Conservation (phyloP, 2,113 vertebrate species). For the Coryphaenoides rupestris region DNA sequence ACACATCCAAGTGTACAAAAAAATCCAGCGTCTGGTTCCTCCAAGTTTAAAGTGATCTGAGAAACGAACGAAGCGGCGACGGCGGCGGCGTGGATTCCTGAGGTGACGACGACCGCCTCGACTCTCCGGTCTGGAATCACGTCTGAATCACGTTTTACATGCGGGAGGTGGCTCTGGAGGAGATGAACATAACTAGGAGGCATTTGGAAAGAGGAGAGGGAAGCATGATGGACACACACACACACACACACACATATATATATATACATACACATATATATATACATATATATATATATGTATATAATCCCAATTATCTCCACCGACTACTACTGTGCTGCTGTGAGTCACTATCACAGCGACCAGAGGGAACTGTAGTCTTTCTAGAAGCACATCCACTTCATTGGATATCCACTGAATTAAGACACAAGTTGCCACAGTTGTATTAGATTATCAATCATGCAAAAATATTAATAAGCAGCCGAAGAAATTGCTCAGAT, state of each 20-base stretch:
- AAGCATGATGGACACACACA: too few species aligned
- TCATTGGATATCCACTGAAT: too few species aligned
- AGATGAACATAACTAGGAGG: constrained; percentile 53
- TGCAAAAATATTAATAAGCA: too few species aligned
- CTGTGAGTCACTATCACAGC: constrained; percentile 51
- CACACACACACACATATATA: too few species aligned
- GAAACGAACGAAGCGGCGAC: too few species aligned
- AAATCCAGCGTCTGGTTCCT: constrained; percentile 21
- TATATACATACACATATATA: too few species aligned
- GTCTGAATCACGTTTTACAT: too few species aligned
- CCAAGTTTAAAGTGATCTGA: constrained; percentile 40
- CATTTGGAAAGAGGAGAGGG: constrained; percentile 38
- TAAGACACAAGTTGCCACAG: too few species aligned
- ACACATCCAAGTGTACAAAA: constrained; percentile 24
- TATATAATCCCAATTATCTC: constrained; percentile 42
- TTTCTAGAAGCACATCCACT: too few species aligned
- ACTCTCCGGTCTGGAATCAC: constrained; percentile 27
- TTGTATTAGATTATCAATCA: too few species aligned
- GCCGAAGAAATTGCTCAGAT: too few species aligned
- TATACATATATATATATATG: too few species aligned
- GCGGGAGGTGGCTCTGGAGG: constrained; percentile 47
- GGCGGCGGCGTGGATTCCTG: constrained; percentile 54
- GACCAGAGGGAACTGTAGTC: not conserved
- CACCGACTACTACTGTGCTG: constrained; percentile 33
- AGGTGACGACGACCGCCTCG: constrained; percentile 45